These are phyloP conservation scores for Coluber constrictor DNA, from an alignment of 2,797 vertebrate species.

Conservation along the genomic window DNA sequence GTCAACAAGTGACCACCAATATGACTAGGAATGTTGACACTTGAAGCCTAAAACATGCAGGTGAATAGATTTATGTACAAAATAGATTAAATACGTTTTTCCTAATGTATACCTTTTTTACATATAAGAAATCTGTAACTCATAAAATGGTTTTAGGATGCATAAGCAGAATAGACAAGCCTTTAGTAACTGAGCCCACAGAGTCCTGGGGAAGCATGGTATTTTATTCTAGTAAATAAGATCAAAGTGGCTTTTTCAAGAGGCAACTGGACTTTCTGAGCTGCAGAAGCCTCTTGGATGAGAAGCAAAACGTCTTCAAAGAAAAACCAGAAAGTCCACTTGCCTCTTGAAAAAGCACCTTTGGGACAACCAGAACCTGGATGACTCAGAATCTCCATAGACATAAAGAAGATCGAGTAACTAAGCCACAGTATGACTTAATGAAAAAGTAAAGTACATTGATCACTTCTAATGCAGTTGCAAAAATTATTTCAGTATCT, in stretches of 20 bases:
- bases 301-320: too few species aligned
- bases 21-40: not conserved
- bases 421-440: not conserved
- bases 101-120: not conserved
- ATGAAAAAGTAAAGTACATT: not conserved
- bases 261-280: too few species aligned
- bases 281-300: too few species aligned
- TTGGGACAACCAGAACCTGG: too few species aligned
- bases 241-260: too few species aligned
- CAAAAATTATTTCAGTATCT: not conserved
- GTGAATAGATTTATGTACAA: not conserved
- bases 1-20: not conserved
- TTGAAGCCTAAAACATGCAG: not conserved
- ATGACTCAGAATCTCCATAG: too few species aligned
- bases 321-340: too few species aligned
- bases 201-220: not conserved
- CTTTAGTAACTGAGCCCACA: not conserved
- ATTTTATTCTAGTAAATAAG: too few species aligned
- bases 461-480: not conserved
- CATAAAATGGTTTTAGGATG: not conserved
- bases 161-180: not conserved
- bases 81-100: not conserved
- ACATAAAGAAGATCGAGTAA: not conserved
- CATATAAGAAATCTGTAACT: not conserved
- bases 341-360: too few species aligned